Conservation (phyloP, 1,140 invertebrate species). For the Belonocnema kinseyi region DNA sequence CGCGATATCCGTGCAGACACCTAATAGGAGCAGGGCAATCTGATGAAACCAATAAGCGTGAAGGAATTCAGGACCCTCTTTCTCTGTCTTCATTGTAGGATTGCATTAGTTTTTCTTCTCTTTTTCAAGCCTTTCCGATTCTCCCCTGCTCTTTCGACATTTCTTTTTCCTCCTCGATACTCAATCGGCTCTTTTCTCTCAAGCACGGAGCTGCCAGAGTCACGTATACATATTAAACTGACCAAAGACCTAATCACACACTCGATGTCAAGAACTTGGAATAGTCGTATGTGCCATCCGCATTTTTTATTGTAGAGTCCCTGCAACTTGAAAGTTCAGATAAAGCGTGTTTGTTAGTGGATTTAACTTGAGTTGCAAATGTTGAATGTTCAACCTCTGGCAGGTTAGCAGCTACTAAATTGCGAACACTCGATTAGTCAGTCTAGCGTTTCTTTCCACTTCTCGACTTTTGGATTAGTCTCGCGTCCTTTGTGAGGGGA, state of each 20-base stretch:
- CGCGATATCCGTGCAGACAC: constrained; percentile 66
- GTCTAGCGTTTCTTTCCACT: constrained; percentile 49
- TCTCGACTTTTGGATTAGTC: constrained; percentile 50
- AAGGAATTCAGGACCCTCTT: constrained; percentile 68
- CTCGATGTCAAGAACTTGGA: constrained; percentile 43
- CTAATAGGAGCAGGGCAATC: constrained; percentile 72
- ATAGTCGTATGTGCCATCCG: constrained; percentile 33
- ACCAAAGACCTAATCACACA: constrained; percentile 41
- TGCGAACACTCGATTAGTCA: constrained; percentile 45
- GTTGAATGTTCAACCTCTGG: not conserved
- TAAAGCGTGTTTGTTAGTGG: constrained; percentile 35
- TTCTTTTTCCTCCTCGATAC: constrained; percentile 43
- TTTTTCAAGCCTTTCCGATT: constrained; percentile 48
- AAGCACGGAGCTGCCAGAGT: not conserved
- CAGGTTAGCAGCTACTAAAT: constrained; percentile 33
- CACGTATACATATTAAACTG: not conserved
- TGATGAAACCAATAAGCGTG: constrained; percentile 75
- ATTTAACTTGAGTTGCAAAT: not conserved
- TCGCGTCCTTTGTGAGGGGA: constrained; percentile 43
- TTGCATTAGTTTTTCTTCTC: constrained; percentile 49
- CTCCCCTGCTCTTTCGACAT: constrained; percentile 40
- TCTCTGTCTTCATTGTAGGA: constrained; percentile 48
- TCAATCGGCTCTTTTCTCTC: not conserved
- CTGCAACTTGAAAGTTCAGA: constrained; percentile 37
- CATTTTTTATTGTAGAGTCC: not conserved